A percentile compares a stretch with the other conserved stretches of the same genome.
These are phyloP conservation scores for Megamerina dolium DNA, from an alignment of 2,888 invertebrate genomes.

Conservation along the genomic window DNA sequence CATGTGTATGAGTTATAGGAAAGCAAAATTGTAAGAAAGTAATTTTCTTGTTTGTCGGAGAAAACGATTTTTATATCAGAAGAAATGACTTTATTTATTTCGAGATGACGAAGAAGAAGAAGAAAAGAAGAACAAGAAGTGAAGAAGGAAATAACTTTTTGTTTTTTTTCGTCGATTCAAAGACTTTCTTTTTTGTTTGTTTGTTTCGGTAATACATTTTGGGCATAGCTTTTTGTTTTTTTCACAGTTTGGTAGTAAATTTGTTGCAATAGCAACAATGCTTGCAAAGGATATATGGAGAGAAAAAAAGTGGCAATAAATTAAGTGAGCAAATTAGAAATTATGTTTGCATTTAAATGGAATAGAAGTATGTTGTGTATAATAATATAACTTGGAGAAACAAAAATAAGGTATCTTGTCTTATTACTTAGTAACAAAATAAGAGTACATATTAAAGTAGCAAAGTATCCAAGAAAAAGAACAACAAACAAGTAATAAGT, in stretches of 20 bases:
- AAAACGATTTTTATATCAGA: conserved; percentile 45
- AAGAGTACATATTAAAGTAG: no score
- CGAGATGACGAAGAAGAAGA: conserved; percentile 31
- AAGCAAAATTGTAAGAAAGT: conserved; percentile 30
- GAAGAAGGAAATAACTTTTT: conserved; percentile 14
- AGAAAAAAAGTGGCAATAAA: conserved; percentile 37
- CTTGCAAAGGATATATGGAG: conserved; percentile 24
- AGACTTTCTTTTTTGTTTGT: conserved; percentile 4
- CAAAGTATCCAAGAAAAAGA: no score
- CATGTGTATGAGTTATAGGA: conserved; percentile 3
- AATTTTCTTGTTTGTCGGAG: conserved; percentile 30
- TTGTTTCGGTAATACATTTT: conserved; percentile 9
- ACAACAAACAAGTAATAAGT: no score
- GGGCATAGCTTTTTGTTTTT: conserved; percentile 9
- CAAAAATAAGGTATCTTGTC: no score
- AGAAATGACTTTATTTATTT: conserved; percentile 49
- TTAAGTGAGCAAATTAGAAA: conserved; percentile 48
- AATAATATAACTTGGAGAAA: no score
- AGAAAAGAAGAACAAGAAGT: neutral
- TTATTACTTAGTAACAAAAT: no score
- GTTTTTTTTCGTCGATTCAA: conserved; percentile 1
- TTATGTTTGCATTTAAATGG: conserved; percentile 47
- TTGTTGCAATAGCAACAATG: conserved; percentile 27
- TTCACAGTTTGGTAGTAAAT: conserved; percentile 27
- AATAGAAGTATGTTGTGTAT: conserved; percentile 9